These are phyloP conservation scores for Phycodurus eques DNA, from an alignment of 2,113 vertebrate genomes.

Conservation along the genomic window DNA sequence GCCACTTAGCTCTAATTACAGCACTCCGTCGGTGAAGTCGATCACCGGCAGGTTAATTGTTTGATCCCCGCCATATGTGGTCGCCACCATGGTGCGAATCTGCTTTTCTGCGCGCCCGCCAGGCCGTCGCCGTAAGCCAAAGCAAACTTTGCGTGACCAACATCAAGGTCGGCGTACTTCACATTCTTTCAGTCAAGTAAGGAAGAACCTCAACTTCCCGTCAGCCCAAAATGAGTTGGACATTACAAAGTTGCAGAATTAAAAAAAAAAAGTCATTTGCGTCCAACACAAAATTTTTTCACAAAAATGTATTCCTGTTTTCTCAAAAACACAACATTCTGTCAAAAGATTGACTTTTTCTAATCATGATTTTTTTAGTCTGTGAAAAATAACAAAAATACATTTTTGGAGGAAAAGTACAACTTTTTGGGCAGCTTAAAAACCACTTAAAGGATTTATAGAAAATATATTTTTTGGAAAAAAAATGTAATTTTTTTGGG, in stretches of 20 bases:
- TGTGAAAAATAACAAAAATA: too few relatives aligned
- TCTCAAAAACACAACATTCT: too few relatives aligned
- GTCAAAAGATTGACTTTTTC: too few relatives aligned
- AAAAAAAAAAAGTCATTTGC: not conserved
- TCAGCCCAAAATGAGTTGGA: too few relatives aligned
- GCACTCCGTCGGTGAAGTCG: constrained; percentile 59
- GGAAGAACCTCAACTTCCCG: not conserved
- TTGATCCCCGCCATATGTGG: constrained; percentile 73
- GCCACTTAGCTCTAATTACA: constrained; percentile 69
- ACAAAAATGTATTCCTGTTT: not conserved
- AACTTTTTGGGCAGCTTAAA: too few relatives aligned
- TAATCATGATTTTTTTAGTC: too few relatives aligned
- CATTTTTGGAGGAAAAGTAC: too few relatives aligned
- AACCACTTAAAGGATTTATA: too few relatives aligned
- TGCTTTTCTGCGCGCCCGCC: constrained; percentile 30
- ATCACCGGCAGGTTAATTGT: constrained; percentile 72
- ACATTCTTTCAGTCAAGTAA: not conserved
- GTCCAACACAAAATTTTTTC: too few relatives aligned
- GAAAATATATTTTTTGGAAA: too few relatives aligned
- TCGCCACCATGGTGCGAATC: constrained; percentile 48
- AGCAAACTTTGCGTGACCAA: not conserved
- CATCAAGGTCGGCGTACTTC: not conserved
- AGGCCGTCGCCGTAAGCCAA: not conserved
- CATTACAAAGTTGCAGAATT: not conserved
- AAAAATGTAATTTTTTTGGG: too few relatives aligned